Evolutionary conservation across 2,113 vertebrate species (phyloP).

Genomic region (Eretmochelys imbricata): DNA sequence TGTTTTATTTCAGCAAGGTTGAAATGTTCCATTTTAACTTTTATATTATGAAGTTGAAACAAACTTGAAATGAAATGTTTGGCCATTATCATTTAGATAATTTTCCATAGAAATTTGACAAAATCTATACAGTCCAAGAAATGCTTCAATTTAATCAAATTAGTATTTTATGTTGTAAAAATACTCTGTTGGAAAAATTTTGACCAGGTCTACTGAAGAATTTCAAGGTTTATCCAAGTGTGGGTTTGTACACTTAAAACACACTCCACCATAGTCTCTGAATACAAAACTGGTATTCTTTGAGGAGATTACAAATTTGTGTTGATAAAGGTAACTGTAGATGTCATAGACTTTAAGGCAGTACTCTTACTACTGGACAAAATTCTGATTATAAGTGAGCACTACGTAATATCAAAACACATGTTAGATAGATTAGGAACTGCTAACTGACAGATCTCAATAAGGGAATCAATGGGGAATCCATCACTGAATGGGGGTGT

Average conservation of each 20-base stretch:
- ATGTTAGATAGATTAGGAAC: conserved; percentile 21
- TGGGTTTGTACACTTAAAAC: conserved; percentile 1
- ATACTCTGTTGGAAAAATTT: too few relatives aligned
- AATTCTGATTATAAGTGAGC: conserved; percentile 41
- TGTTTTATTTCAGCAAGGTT: too few relatives aligned
- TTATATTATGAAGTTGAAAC: too few relatives aligned
- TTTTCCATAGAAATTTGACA: too few relatives aligned
- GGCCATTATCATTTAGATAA: too few relatives aligned
- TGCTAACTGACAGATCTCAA: background rate
- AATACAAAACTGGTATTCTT: background rate
- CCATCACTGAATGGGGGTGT: too few relatives aligned
- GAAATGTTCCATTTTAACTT: too few relatives aligned
- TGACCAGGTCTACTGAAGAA: background rate
- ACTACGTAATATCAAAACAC: background rate
- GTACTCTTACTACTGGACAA: background rate
- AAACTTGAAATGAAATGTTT: too few relatives aligned
- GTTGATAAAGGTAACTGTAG: conserved; percentile 6
- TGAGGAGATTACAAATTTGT: background rate
- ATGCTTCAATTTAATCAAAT: too few relatives aligned
- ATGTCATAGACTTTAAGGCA: conserved; percentile 4
- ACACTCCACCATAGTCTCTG: background rate
- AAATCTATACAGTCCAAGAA: too few relatives aligned
- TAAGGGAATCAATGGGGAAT: background rate
- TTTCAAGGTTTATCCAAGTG: background rate
- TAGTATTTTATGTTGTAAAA: too few relatives aligned